phyloP scores from a whole-genome alignment of 2,888 invertebrate species.

The Terebella lapidaria region DNA sequence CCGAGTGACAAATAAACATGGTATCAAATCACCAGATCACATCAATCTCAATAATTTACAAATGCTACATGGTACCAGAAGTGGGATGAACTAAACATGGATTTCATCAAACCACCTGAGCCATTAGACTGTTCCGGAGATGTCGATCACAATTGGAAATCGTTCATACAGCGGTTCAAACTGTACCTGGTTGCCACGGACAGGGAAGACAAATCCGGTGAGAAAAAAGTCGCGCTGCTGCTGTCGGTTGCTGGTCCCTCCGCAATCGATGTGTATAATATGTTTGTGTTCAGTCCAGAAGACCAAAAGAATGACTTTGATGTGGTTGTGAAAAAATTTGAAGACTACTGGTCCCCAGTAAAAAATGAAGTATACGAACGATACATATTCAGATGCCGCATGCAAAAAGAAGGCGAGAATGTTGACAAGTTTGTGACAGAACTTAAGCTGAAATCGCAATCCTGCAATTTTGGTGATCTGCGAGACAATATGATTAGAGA shows the following conservation, averaged over 20 bases:
- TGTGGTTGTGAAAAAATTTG: background rate
- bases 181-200: background rate
- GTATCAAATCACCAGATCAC: no score
- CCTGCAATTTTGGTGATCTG: background rate
- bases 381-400: background rate
- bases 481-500: background rate
- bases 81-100: background rate
- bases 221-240: background rate
- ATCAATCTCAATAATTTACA: no score
- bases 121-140: background rate
- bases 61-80: background rate
- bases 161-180: background rate
- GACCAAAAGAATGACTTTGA: background rate
- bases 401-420: background rate
- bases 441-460: background rate
- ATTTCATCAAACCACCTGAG: background rate
- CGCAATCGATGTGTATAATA: background rate
- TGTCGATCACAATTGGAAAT: background rate
- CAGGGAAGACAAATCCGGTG: background rate
- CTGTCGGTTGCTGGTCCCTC: background rate
- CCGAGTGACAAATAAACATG: no score
- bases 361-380: slow-evolving; percentile 1
- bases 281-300: background rate
- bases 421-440: background rate
- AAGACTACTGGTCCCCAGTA: background rate